Evolutionary conservation across 2,113 vertebrate species (phyloP), one percentile per base, ranked within the genome.

Genomic region (Leucoraja erinaceus): DNA sequence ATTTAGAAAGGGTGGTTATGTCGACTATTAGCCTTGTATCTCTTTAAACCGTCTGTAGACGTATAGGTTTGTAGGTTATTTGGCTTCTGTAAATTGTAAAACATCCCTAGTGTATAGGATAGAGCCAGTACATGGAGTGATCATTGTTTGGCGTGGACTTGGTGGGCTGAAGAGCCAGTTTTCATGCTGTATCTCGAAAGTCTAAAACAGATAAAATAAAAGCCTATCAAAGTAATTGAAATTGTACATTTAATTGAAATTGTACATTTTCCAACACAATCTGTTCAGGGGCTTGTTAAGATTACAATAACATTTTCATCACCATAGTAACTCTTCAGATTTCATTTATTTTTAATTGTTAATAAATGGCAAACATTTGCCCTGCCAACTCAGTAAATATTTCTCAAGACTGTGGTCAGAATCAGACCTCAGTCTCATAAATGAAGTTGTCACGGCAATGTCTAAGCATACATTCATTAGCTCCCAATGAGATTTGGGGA

Each of bases 331-430:
- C 5, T 86, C 28, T 12, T 63, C 56, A 86, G 56, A 10, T 61
- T 86, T 61, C 47, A 59, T 8, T 84, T 84, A 18, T 59, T 84
- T 61, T 84, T 77, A 33, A 59, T 84, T 63, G 83, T 0, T 86
- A 63, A 31, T n/a, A 31, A 63, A n/a, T 12, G 59, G 28, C 18
- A 4, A 2, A n/a, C 28, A 10, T 12, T 4, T 81, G 33, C 20
- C 47, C 79, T 83, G 47, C 47, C 22, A 83, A 83, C 79, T 83
- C 79, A 83, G 79, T 83, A 79, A 77, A 79, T 38, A 38, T 38
- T 47, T 18, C 31, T 79, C 14, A 7, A 83, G 54, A 28, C 56
- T 83, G 20, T 59, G 79, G 47, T 83, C 79, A 83, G 28, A 25
- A 83, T 83, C 56, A 54, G 79, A 56, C 47, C 20, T 83, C 47